Base-by-base conservation (phyloP, 2,888 invertebrate genomes). In the Tryphoninae sp. region DNA sequence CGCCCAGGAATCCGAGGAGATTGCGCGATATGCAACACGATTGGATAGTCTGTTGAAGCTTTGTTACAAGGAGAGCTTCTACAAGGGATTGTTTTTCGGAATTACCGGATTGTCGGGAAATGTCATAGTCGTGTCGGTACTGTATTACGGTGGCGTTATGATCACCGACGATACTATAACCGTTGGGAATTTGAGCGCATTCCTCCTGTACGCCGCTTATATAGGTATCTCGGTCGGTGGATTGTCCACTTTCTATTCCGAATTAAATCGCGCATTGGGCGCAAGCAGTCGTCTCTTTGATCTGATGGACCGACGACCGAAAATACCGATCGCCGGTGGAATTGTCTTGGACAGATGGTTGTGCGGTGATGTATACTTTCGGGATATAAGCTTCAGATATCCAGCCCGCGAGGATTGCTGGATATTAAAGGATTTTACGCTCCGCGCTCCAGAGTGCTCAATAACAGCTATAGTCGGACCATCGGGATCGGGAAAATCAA, bases 401-500 rank as follows among this genome's bases (percentile, higher is more conserved):
- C 95, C 96, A 0, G 93, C 95, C 0, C 93, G 96, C 65, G 91
- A 93, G 0, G 94, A 95, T 33, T 91, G 92, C 22, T 85, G 89
- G 1, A 94, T 97, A 2, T 93, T 98, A 72, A 93, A 94, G 65
- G 94, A 95, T 40, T 93, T 98, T 23, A 94, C 93, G 84, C 93
- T 98, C 42, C 93, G 93, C 7, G 92, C 97, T 3, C 93, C 94
- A 0, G 94, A 96, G 0, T 95, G 96, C 9, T 94, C 94, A 83
- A 95, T 97, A 0, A 94, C 97, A 9, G 98, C 98, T 0, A 90
- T 95, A 16, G 95, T 99, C 0, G 99, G 99, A 0, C 93, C 97
- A 0, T 98, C 98, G 79, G 99, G 99, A 0, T 97, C 97, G 33
- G 99, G 99, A 0, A 99, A 99, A 92, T 98, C 98, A 67, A 99